Conservation (phyloP, 2,888 invertebrate genomes). For the Bugulina stolonifera region DNA sequence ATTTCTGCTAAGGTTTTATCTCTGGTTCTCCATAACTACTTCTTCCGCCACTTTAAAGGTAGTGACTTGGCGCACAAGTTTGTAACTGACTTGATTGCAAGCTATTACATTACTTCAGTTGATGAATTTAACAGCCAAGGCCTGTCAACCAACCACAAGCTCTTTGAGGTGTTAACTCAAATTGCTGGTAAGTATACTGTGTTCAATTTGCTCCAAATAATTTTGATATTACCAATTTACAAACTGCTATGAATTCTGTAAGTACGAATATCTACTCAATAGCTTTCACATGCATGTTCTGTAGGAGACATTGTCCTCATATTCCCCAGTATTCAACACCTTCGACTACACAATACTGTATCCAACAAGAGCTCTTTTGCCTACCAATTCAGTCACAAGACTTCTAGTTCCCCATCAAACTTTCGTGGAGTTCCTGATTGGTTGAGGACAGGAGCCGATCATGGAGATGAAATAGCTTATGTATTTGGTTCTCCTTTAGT, state of each 20-base stretch:
- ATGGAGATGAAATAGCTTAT: conserved; percentile 1
- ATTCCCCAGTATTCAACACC: background rate
- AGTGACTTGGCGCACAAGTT: background rate
- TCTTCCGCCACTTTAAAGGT: background rate
- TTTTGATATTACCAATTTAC: no score
- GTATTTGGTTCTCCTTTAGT: background rate
- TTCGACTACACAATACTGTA: conserved; percentile 1
- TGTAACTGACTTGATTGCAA: background rate
- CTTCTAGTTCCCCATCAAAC: no score
- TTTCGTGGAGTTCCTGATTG: background rate
- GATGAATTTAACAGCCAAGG: background rate
- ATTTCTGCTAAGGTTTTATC: background rate
- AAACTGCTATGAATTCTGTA: no score
- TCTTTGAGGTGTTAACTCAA: background rate
- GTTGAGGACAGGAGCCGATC: conserved; percentile 16
- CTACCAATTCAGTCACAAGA: conserved; percentile 6
- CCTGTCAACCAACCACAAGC: background rate
- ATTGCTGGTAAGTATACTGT: background rate
- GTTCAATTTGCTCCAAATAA: no score
- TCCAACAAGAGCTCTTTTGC: background rate
- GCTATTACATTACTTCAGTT: background rate
- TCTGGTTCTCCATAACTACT: background rate
- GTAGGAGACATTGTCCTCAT: background rate
- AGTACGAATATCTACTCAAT: no score
- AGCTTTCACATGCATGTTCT: no score